Percentiles rank a stretch among this genome's conserved stretches.
Evolutionary conservation across 2,888 invertebrate species (phyloP).

Genomic region (Melieria crassipennis): DNA sequence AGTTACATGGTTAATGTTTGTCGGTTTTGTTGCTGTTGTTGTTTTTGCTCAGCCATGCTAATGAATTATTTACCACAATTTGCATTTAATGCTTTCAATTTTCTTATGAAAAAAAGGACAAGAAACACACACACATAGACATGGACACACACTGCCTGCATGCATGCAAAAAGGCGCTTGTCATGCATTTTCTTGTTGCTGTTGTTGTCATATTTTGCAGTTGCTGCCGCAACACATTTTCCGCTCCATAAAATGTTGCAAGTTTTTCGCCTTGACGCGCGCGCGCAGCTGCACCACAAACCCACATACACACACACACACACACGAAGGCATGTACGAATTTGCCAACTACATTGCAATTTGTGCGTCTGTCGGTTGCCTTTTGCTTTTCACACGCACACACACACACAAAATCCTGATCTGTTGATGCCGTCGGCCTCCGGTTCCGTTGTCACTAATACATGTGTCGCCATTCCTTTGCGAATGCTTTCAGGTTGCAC

Average conservation of each 20-base stretch:
- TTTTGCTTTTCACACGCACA: no score
- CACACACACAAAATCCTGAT: no score
- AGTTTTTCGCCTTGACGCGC: constrained; percentile 12
- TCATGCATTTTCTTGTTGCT: constrained; percentile 1
- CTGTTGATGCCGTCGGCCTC: no score
- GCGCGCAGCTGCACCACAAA: constrained; percentile 1
- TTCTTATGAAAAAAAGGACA: neutral
- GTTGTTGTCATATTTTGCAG: neutral
- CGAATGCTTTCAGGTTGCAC: no score
- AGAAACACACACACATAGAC: constrained; percentile 1
- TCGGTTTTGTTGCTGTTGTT: neutral
- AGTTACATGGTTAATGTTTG: no score
- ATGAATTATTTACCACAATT: constrained; percentile 6
- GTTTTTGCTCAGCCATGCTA: neutral
- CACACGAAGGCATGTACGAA: neutral
- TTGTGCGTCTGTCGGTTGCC: no score
- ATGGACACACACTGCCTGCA: neutral
- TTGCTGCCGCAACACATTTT: constrained; percentile 11
- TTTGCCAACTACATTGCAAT: no score
- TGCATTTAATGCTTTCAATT: neutral
- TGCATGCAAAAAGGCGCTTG: neutral
- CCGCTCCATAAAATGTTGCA: constrained; percentile 18
- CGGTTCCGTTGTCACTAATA: no score
- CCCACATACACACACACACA: neutral
- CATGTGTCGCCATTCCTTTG: no score